Percentiles rank a stretch among this genome's conserved stretches.
These are phyloP conservation scores for Pyrgilauda ruficollis DNA, from an alignment of 2,113 vertebrate species.

Conservation along the genomic window DNA sequence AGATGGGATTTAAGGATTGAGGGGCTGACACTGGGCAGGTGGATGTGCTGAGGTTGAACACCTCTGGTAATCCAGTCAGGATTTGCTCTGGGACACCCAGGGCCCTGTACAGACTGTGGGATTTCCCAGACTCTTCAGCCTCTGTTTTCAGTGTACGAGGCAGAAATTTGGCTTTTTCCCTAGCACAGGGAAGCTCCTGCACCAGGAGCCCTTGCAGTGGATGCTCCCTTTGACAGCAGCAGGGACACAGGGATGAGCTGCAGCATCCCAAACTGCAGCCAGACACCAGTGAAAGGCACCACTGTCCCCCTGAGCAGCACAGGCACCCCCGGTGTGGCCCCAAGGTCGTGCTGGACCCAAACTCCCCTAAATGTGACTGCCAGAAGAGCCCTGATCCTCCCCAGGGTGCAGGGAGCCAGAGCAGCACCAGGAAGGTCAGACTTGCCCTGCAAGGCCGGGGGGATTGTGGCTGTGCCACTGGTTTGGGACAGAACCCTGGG, in stretches of 20 bases:
- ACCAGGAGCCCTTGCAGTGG: neutral
- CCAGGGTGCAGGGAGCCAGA: neutral
- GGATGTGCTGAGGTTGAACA: neutral
- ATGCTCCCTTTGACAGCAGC: neutral
- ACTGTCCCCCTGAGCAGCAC: rapidly evolving
- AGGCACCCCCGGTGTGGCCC: neutral
- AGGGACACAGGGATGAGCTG: neutral
- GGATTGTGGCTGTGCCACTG: neutral
- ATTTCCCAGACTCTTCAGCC: neutral
- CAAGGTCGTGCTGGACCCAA: rapidly evolving
- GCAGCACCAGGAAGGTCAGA: neutral
- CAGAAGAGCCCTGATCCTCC: neutral
- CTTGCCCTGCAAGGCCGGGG: rapidly evolving
- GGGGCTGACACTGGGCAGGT: neutral
- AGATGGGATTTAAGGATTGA: neutral
- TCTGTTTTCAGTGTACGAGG: neutral
- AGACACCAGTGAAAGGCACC: neutral
- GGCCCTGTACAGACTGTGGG: neutral
- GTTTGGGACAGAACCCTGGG: neutral
- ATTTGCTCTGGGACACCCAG: neutral
- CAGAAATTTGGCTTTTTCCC: neutral
- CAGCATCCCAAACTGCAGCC: neutral
- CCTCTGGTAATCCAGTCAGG: neutral
- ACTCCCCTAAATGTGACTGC: rapidly evolving
- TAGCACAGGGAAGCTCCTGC: neutral